Conservation (phyloP, 2,888 invertebrate species). For the Cosmia pyralina region DNA sequence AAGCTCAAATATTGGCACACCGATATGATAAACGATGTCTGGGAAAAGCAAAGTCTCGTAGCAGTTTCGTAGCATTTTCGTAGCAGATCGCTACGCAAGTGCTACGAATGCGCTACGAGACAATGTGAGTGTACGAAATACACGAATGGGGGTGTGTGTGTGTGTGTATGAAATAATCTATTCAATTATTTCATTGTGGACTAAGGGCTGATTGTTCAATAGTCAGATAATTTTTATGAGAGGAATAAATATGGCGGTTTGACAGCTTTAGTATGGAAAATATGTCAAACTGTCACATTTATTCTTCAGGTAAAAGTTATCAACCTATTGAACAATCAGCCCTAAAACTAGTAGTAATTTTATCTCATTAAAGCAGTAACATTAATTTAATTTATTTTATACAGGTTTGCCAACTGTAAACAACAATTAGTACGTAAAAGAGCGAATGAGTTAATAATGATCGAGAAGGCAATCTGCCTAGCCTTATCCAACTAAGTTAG, state of each 20-base stretch:
- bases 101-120: constrained; percentile 13
- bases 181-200: no score
- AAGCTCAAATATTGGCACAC: background rate
- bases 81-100: constrained; percentile 8
- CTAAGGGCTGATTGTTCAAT: no score
- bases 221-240: no score
- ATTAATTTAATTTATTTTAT: background rate
- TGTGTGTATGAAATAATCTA: no score
- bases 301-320: no score
- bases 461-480: background rate
- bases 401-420: background rate
- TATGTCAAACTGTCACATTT: no score
- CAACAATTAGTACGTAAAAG: background rate
- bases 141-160: no score
- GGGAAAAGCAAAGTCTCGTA: background rate
- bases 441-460: background rate
- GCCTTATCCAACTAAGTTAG: background rate
- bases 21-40: background rate
- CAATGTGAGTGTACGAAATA: no score
- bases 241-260: no score
- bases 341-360: background rate
- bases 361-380: no score
- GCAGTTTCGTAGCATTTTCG: constrained; percentile 8
- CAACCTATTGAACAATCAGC: no score
- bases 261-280: no score